Percentiles rank a stretch among this genome's conserved stretches.
These are phyloP conservation scores for Drosophila meridiana DNA, from an alignment of 2,888 invertebrate species.

Conservation along the genomic window DNA sequence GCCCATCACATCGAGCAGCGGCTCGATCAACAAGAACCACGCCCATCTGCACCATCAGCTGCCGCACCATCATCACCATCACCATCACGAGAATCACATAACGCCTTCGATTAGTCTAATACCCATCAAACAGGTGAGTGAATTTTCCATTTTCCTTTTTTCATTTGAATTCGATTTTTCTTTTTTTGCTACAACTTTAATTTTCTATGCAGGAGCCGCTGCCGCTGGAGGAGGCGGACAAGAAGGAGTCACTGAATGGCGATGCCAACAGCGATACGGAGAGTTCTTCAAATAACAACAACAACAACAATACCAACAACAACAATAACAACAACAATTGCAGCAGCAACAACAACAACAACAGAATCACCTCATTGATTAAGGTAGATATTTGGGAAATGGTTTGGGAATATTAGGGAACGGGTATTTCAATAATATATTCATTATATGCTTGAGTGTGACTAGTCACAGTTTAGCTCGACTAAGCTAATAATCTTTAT, in stretches of 20 bases:
- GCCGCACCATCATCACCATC: constrained; percentile 67
- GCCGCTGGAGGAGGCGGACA: constrained; percentile 64
- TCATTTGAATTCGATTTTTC: too few relatives aligned
- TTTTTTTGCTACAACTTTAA: too few relatives aligned
- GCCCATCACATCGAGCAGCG: constrained; percentile 79
- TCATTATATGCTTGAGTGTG: too few relatives aligned
- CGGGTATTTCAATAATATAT: too few relatives aligned
- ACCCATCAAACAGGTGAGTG: constrained; percentile 91
- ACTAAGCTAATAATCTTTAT: neutral
- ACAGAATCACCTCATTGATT: constrained; percentile 91
- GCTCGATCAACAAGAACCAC: constrained; percentile 36
- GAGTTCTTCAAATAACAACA: constrained; percentile 81
- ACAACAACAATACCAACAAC: constrained; percentile 72
- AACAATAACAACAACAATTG: constrained; percentile 3
- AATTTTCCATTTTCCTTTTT: neutral
- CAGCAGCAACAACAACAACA: constrained; percentile 77
- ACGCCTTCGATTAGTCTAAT: constrained; percentile 94
- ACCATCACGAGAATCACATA: constrained; percentile 86
- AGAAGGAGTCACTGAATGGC: constrained; percentile 76
- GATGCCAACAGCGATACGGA: constrained; percentile 80
- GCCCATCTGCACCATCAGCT: constrained; percentile 52
- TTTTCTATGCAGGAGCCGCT: constrained; percentile 71
- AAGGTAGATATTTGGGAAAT: constrained; percentile 87
- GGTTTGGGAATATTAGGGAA: neutral
- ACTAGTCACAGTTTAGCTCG: neutral